Evolutionary conservation across 2,888 invertebrate genomes (phyloP), one percentile per base, ranked within the genome.

Genomic region (Phyllotreta cruciferae): DNA sequence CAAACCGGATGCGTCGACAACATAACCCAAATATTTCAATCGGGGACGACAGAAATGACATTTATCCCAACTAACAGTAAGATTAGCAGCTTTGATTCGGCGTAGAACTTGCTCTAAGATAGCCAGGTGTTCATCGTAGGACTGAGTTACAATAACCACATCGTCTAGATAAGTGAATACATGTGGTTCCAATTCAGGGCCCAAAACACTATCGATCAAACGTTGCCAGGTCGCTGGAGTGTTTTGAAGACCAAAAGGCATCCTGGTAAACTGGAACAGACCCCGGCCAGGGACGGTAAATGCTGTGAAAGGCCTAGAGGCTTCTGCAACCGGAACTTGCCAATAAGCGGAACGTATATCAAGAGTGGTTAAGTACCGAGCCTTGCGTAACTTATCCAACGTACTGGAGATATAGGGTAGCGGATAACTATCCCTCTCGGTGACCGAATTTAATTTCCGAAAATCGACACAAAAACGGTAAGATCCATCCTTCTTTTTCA

Each of bases 171-270:
- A 75, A 0, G 64, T 68, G 45, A 73, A 73, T 1, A 67, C 66
- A 42, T 71, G 35, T 13, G 70, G 70, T 39, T 70, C 68, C 10
- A 71, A 47, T 6, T 73, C 70, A 1, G 66, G 61, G 0, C 72
- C 71, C 0, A 75, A 24, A 0, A 73, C 61, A 0, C 54, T 39
- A 47, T 74, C 73, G 0, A 74, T 65, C 1, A 74, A 45, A 0
- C 70, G 58, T 47, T 74, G 73, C 55, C 71, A 75, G 1, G 72
- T 72, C 0, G 74, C 72, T 0, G 74, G 73, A 0, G 73, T 68
- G 6, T 70, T 67, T 8, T 67, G 66, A 1, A 75, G 47, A 24
- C 24, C 24, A 24, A 24, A 24, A 24, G 24, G 24, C 24, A 24
- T 24, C 24, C 0, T 72, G 72, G 42, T 61, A 44, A 76, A 76